A percentile compares a stretch with the other conserved stretches of the same genome.
Conservation (phyloP, 2,888 invertebrate genomes). For the Orchestes rusci region DNA sequence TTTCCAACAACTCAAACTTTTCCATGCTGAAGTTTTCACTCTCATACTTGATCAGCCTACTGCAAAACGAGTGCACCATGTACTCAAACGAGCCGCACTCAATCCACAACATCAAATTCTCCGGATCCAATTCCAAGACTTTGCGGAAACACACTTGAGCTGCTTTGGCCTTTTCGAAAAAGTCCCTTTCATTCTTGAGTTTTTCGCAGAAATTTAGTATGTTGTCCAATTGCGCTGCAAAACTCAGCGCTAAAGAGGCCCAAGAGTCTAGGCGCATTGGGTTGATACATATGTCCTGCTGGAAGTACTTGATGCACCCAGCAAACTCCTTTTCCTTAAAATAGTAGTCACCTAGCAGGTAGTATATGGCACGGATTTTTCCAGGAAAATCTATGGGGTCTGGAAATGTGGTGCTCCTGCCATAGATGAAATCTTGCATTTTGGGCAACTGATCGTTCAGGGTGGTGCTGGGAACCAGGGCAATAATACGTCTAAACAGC, state of each 20-base stretch:
- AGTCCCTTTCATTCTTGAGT: constrained; percentile 53
- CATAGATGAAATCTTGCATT: constrained; percentile 30
- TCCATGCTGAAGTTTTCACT: constrained; percentile 68
- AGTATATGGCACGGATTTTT: constrained; percentile 65
- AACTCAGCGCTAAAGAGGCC: constrained; percentile 83
- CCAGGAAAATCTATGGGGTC: constrained; percentile 35
- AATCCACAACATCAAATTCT: constrained; percentile 73
- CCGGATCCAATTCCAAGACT: constrained; percentile 67
- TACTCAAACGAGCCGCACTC: constrained; percentile 90
- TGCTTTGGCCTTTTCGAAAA: constrained; percentile 61
- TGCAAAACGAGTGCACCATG: constrained; percentile 83
- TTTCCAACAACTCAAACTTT: constrained; percentile 65
- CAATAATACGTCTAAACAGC: constrained; percentile 62
- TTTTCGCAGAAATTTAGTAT: constrained; percentile 69
- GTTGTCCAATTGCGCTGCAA: constrained; percentile 69
- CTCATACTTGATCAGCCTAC: constrained; percentile 75
- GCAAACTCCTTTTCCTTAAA: constrained; percentile 78
- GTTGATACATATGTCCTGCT: constrained; percentile 74
- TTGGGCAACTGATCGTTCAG: constrained; percentile 55
- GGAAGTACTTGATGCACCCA: constrained; percentile 70
- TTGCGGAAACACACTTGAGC: constrained; percentile 75
- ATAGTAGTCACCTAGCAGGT: constrained; percentile 86
- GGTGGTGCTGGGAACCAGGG: constrained; percentile 63
- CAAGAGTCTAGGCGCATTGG: constrained; percentile 81
- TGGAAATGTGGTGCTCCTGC: constrained; percentile 31